A percentile compares a stretch with the other conserved stretches of the same genome.
Evolutionary conservation across 2,888 invertebrate species (phyloP).

Genomic region (Caenorhabditis angaria): DNA sequence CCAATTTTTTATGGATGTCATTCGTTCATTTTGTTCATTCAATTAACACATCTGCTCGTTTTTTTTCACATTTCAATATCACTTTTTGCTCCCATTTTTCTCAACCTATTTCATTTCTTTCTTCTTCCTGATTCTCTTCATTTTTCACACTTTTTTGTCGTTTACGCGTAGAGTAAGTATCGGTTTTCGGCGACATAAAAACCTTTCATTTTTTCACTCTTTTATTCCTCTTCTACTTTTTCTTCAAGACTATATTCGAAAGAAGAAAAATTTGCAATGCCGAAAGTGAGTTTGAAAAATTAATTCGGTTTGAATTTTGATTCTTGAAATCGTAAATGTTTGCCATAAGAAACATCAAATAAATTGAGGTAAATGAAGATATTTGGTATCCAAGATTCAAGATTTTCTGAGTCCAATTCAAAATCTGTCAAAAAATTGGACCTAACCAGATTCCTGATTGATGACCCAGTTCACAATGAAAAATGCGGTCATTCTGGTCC

Average conservation of each 20-base stretch:
- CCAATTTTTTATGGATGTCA: not conserved
- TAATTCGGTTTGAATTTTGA: no score
- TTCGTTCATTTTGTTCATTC: not conserved
- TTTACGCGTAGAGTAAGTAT: conserved; percentile 9
- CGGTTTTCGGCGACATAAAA: not conserved
- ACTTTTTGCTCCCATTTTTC: conserved; percentile 12
- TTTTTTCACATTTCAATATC: conserved; percentile 14
- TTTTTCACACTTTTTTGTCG: conserved; percentile 13
- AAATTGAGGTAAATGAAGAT: no score
- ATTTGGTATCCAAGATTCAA: no score
- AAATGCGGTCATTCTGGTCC: no score
- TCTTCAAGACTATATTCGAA: conserved; percentile 15
- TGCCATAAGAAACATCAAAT: no score
- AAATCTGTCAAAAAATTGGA: no score
- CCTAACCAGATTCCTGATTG: no score
- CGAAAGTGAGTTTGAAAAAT: not conserved
- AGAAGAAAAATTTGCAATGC: conserved; percentile 10
- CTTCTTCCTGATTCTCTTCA: conserved; percentile 8
- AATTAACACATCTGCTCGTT: conserved; percentile 5
- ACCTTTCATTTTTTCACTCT: not conserved
- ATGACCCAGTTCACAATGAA: no score
- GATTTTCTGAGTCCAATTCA: no score
- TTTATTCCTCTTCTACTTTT: not conserved
- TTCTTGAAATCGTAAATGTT: not conserved
- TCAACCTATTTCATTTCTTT: conserved; percentile 12